phyloP scores from a whole-genome alignment of 2,797 vertebrate species.

The Coccyzus lansbergi region DNA sequence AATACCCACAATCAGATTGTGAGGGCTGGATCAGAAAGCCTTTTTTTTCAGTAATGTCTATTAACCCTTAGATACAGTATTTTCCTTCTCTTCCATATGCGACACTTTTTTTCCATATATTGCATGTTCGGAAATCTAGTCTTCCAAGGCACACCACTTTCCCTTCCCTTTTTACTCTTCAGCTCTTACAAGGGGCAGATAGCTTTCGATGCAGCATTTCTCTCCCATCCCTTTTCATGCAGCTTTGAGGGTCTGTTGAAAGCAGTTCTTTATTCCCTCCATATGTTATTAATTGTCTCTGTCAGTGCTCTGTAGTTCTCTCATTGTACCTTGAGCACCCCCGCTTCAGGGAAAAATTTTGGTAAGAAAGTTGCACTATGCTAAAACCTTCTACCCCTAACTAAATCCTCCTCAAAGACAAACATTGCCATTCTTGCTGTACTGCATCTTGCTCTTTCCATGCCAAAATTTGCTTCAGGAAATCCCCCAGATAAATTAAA shows the following conservation, averaged over 20 bases:
- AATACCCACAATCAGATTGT: conserved; percentile 1
- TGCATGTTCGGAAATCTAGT: neutral
- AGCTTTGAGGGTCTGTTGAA: neutral
- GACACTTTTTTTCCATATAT: neutral
- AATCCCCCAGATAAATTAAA: conserved; percentile 57
- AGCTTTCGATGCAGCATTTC: neutral
- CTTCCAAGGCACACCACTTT: neutral
- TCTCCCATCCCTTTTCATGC: neutral
- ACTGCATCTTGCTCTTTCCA: neutral
- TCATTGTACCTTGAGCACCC: neutral
- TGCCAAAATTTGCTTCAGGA: conserved; percentile 45
- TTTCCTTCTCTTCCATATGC: neutral
- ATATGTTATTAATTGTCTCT: conserved; percentile 14
- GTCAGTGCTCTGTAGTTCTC: neutral
- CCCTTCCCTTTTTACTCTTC: neutral
- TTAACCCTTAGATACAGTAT: neutral
- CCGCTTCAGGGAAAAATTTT: neutral
- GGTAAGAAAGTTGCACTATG: neutral
- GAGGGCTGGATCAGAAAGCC: neutral
- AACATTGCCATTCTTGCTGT: neutral
- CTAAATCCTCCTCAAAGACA: conserved; percentile 4
- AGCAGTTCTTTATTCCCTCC: neutral
- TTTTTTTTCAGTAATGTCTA: neutral
- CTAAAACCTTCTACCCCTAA: neutral
- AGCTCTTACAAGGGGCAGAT: neutral